Base-by-base conservation (phyloP, 35 echinoderm and acorn worm species). In the Patiria miniata region DNA sequence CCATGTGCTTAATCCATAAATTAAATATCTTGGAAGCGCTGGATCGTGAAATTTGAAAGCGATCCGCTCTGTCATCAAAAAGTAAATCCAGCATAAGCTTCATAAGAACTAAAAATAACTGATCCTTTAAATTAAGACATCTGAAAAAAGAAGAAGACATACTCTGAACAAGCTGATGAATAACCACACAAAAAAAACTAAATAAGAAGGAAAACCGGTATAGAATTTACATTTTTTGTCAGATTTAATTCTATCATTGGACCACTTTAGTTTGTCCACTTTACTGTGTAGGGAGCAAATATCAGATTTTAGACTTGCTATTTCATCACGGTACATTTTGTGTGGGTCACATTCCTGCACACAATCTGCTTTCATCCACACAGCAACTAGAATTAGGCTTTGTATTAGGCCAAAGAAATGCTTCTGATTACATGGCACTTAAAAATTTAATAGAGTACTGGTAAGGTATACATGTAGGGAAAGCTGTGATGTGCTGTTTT, bases 101-200 rank as follows among this genome's bases (percentile, higher is more conserved):
- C 53, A 56, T 56, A 17, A 56, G 53, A n/a, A 56, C 53, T 56
- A 56, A n/a, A 12, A 56, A 56, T n/a, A 56, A 56, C 3, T 56
- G 53, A 56, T 56, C 53, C n/a, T 56, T 56, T 56, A 56, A 56
- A 56, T 56, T 56, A 56, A 56, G 53, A n/a, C 53, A 56, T n/a
- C n/a, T 56, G n/a, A 12, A 56, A 56, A 17, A 56, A 17, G 53
- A 56, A 56, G 53, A n/a, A 56, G 53, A n/a, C n/a, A 56, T 56
- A 56, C n/a, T n/a, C 3, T 56, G 14, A n/a, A 56, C 53, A 56
- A 56, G 53, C 53, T 56, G 53, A 12, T 56, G 53, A 56, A n/a
- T n/a, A 56, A 56, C 53, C 14, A 56, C 53, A 12, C 14, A 12
- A 56, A 56, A 56, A 56, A 56, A 12, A 56, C 53, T 56, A 56